Base-by-base conservation (phyloP, 2,797 vertebrate species). In the Gymnothorax reevesii region DNA sequence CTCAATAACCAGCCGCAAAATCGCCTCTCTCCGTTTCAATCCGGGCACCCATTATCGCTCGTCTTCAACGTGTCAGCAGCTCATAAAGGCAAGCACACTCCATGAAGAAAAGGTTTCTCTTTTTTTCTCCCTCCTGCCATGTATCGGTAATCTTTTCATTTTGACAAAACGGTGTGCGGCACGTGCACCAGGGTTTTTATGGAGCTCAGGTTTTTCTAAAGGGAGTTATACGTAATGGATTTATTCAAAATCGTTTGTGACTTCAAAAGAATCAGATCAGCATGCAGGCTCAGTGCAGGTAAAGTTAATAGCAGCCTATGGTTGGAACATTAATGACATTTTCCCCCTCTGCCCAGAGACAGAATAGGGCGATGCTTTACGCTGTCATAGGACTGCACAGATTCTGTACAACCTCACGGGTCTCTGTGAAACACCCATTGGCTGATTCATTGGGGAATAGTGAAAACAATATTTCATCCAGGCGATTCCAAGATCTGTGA, bases 161-260 rank as follows among this genome's bases (percentile, higher is more conserved):
- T 12, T 17, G 22, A 15, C 12, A 57, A 83, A 7, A n/a, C 49
- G 73, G 13, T 27, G 2, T 10, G 13, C 52, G 20, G 77, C 8
- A 0, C n/a, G 52, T 1, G 27, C 15, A 8, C n/a, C 33, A 25
- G 33, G 69, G 80, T 25, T 42, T 86, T 86, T 55, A 86, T 42
- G 33, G 22, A 52, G 55, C 17, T 83, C 33, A 49, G 20, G 52
- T 25, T 66, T 25, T 82, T 86, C n/a, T 27, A 52, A 22, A 59
- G 17, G 59, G 80, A 55, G 64, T 66, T 71, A 54, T n/a, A 42
- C 33, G 33, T 2, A 42, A 42, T 42, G 33, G 33, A 42, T 59
- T 57, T 73, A 86, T 73, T 8, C 49, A 83, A 86, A 59, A 59
- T 57, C 54, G 15, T 33, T 49, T 83, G 17, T 55, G 82, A 83